Evolutionary conservation across 1,140 invertebrate species (phyloP), one percentile per base, ranked within the genome.

Genomic region (Polyergus mexicanus): DNA sequence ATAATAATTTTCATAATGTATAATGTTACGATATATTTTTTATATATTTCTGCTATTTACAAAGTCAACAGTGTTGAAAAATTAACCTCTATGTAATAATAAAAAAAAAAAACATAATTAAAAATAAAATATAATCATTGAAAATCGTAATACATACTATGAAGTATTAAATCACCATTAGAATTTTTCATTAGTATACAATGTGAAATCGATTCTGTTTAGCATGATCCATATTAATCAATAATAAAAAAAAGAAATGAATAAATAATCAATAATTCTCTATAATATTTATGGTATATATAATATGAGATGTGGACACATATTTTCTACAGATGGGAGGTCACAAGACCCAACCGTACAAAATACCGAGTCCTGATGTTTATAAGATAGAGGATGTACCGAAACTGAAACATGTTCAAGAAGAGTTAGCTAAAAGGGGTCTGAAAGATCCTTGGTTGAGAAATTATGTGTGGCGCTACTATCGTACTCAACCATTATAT

Each of bases 401-500:
- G 13, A 93, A 97, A 89, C 92, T 98, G 25, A 92, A 96, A 81
- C 93, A 95, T 76, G 93, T 97, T 1, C 95, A 97, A 93, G 92
- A 96, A 81, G 95, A 95, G 5, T 94, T 98, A 38, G 97, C 96
- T 1, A 92, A 95, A 44, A 96, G 96, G 91, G 98, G 98, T 25
- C 93, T 98, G 0, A 97, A 96, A 88, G 97, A 98, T 95, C 98
- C 98, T 2, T 98, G 98, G 98, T 94, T 98, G 19, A 96, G 97
- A 90, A 98, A 98, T 95, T 96, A 98, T 94, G 97, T 97, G 0
- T 98, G 98, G 98, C 95, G 97, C 25, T 98, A 96, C 88, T 88
- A 96, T 95, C 95, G 95, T 1, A 96, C 95, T 0, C 87, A 91
- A 51, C 74, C 58, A 0, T 35, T 1, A 2, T 1, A 0, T 0